Evolutionary conservation across 2,113 vertebrate species (phyloP), one percentile per base, ranked within the genome.

Genomic region (Aphyosemion australe): DNA sequence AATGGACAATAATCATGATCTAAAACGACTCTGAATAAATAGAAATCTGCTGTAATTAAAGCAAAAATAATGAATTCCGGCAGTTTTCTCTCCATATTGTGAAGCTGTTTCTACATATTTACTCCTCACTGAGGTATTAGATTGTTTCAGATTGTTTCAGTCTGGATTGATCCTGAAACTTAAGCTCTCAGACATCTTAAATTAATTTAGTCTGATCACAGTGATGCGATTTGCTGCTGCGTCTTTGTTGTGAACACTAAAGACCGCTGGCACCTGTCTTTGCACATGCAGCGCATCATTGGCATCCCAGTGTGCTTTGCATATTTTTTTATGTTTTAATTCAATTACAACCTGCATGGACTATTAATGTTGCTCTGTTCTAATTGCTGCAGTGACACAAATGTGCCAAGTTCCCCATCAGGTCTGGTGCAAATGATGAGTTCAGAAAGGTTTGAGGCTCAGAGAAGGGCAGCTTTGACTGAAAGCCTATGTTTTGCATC

Each of bases 251-350:
- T 62, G 79, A 89, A 87, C 84, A 87, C 82, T 89, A 89, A 91
- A 91, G 86, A 92, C 65, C 79, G 76, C 76, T 90, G 89, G 86
- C 90, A 93, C 87, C 91, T 92, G 90, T 90, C 90, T 89, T 74
- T 42, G 59, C 55, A 58, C 41, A 83, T 87, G 69, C 57, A 57
- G 76, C 69, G 20, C 65, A 69, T 53, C 74, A 59, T 51, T 65
- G 45, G 64, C 60, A 68, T 74, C 63, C 61, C 51, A 7, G 34
- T 39, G 61, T 61, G 68, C 60, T 86, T 85, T 82, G 89, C 89
- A 89, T 37, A 37, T 37, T 89, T 82, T n/a, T 88, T 89, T 79
- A 84, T 78, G 31, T 77, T 82, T 78, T 91, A 89, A 92, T 91
- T 83, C 72, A 69, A 62, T 92, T 87, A 81, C 83, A 65, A 48